Base-by-base conservation (phyloP, 92 coral and sea anemone genomes). In the Anthopleura xanthogrammica region DNA sequence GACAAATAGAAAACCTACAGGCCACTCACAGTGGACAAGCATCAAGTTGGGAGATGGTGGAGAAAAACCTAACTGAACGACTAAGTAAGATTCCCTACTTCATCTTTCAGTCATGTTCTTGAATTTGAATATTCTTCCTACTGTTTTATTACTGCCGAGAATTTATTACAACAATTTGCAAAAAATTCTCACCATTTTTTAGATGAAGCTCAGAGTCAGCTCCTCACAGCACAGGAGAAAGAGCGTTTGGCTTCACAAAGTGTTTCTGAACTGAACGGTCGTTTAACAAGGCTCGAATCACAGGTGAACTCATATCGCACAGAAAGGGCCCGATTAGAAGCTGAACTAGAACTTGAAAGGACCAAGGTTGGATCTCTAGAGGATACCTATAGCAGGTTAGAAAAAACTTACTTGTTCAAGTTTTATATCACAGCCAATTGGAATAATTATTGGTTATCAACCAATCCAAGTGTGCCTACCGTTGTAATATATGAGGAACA, bases 1-100 rank as follows among this genome's bases (percentile, higher is more conserved):
- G 99, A 57, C 99, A 97, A 85, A 97, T 97, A 76, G 99, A 97
- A 80, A 97, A 97, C 86, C 84, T 97, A 4, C 99, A 97, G 80
- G 93, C 90, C 82, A 94, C 98, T 42, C 94, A 97, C 83, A 91
- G 95, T 36, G 93, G 91, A 81, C 99, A 97, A 76, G 94, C 95
- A 39, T 81, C 90, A 41, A 92, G 97, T n/a, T 92, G 98, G 99
- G 99, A 97, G 77, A 91, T 89, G 85, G 91, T 97, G 58, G 99
- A 97, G 77, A 92, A 87, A 82, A 97, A 89, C 81, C 89, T 97
- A 12, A 97, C 99, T 20, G 99, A 94, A 72, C 81, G 99, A 83
- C 90, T 94, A 50, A 95, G 99, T 97, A 83, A 80, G 84, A 12
- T 4, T 41, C 64, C 3, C 1, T 62, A 62, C 70, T 1, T 20